Evolutionary conservation across 2,888 invertebrate genomes (phyloP).

Genomic region (Pollenia angustigena): DNA sequence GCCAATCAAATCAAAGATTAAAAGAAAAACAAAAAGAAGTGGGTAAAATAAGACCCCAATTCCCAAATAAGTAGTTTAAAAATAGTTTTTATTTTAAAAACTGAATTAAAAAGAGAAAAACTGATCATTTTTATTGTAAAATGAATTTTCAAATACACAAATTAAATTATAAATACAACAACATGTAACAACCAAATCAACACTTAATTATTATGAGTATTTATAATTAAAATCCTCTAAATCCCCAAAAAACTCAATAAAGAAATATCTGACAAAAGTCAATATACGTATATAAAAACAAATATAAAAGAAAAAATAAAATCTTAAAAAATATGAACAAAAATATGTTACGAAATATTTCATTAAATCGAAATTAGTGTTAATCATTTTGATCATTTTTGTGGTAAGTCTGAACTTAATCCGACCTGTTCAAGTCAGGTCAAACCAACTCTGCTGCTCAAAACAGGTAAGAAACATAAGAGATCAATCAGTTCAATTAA

Average conservation of each 20-base stretch:
- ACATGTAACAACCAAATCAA: conserved; percentile 42
- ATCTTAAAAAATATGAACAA: conserved; percentile 41
- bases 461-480: conserved; percentile 21
- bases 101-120: conserved; percentile 16
- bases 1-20: neutral
- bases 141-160: conserved; percentile 46
- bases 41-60: too few relatives aligned
- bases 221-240: conserved; percentile 2
- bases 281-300: conserved; percentile 27
- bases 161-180: conserved; percentile 30
- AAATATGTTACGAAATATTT: conserved; percentile 68
- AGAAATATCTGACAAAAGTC: conserved; percentile 35
- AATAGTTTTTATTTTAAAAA: conserved; percentile 38
- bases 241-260: neutral
- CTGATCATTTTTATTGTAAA: conserved; percentile 47
- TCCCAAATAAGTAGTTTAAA: conserved; percentile 33
- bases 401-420: neutral
- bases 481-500: too few relatives aligned
- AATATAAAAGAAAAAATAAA: conserved; percentile 26
- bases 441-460: neutral
- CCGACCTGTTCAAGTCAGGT: neutral
- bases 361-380: conserved; percentile 56
- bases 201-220: conserved; percentile 61
- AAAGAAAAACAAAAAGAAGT: neutral
- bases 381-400: conserved; percentile 21